Evolutionary conservation across 2,113 vertebrate genomes (phyloP).

Genomic region (Hirundichthys speculiger): DNA sequence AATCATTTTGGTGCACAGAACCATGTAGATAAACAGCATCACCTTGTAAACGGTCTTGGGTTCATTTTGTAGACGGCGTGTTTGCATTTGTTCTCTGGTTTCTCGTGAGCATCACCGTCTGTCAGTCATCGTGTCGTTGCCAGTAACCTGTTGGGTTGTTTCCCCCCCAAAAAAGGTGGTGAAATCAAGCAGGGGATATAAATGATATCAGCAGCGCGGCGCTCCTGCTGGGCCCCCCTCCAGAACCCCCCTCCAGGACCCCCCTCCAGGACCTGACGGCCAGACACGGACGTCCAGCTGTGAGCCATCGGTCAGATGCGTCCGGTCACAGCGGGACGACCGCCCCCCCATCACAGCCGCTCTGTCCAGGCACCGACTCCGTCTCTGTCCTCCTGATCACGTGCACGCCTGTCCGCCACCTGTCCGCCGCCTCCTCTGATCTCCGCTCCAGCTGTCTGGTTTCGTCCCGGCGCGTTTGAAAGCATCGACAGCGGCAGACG

Average conservation of each 20-base stretch:
- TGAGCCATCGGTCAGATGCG: slow-evolving; percentile 64
- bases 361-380: slow-evolving; percentile 49
- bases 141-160: slow-evolving; percentile 28
- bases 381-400: slow-evolving; percentile 47
- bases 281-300: slow-evolving; percentile 68
- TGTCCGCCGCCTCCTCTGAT: slow-evolving; percentile 64
- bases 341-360: slow-evolving; percentile 56
- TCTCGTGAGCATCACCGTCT: slow-evolving; percentile 45
- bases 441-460: slow-evolving; percentile 62
- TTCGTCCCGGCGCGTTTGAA: slow-evolving; percentile 50
- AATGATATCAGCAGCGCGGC: slow-evolving; percentile 40
- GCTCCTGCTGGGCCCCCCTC: slow-evolving; percentile 34
- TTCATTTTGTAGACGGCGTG: slow-evolving; percentile 38
- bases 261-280: slow-evolving; percentile 48
- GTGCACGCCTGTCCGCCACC: slow-evolving; percentile 55
- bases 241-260: slow-evolving; percentile 35
- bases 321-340: slow-evolving; percentile 52
- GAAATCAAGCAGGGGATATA: slow-evolving; percentile 33
- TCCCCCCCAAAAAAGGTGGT: slow-evolving; percentile 30
- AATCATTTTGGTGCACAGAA: slow-evolving; percentile 45
- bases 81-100: slow-evolving; percentile 51
- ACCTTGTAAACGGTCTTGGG: slow-evolving; percentile 35
- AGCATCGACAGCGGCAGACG: slow-evolving; percentile 43
- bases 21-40: slow-evolving; percentile 57
- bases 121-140: slow-evolving; percentile 41